These are phyloP conservation scores for Plumapathes pennacea DNA, from an alignment of 92 coral and sea anemone species.

Conservation along the genomic window DNA sequence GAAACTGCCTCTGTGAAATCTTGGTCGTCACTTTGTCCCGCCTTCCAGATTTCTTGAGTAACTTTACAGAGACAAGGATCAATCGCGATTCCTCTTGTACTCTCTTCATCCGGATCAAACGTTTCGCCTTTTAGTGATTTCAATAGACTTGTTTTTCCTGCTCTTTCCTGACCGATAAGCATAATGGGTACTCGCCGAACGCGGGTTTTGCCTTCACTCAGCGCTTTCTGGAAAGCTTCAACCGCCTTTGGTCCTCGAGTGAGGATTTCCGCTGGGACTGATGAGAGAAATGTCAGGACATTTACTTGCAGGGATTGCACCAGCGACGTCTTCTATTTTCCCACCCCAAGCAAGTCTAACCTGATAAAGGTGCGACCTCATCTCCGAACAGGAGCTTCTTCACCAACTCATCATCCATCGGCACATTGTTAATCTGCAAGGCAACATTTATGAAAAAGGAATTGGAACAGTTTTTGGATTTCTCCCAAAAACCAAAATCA, in stretches of 20 bases:
- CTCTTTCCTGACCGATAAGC: constrained; percentile 59
- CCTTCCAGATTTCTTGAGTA: constrained; percentile 8
- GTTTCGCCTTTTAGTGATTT: constrained; percentile 54
- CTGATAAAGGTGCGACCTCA: too few relatives aligned
- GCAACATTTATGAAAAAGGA: too few relatives aligned
- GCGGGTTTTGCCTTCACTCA: constrained; percentile 37
- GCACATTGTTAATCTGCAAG: too few relatives aligned
- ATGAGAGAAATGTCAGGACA: too few relatives aligned
- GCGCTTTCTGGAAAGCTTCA: constrained; percentile 36
- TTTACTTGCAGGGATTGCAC: too few relatives aligned
- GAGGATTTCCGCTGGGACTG: constrained; percentile 48
- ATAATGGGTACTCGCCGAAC: constrained; percentile 46
- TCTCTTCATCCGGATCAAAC: constrained; percentile 49
- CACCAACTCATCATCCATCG: too few relatives aligned
- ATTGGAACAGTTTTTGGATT: too few relatives aligned
- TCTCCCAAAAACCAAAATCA: too few relatives aligned
- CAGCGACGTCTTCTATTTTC: too few relatives aligned
- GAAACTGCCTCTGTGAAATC: too few relatives aligned
- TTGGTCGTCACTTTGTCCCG: constrained; percentile 7
- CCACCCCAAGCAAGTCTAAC: too few relatives aligned
- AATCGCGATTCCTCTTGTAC: constrained; percentile 43
- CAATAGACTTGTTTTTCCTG: constrained; percentile 63
- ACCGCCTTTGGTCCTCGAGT: constrained; percentile 47
- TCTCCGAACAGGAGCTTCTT: too few relatives aligned
- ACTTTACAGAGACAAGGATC: constrained; percentile 13